A percentile compares a stretch with the other conserved stretches of the same genome.
Evolutionary conservation across 2,797 vertebrate species (phyloP).

Genomic region (Arrhamphus sclerolepis): DNA sequence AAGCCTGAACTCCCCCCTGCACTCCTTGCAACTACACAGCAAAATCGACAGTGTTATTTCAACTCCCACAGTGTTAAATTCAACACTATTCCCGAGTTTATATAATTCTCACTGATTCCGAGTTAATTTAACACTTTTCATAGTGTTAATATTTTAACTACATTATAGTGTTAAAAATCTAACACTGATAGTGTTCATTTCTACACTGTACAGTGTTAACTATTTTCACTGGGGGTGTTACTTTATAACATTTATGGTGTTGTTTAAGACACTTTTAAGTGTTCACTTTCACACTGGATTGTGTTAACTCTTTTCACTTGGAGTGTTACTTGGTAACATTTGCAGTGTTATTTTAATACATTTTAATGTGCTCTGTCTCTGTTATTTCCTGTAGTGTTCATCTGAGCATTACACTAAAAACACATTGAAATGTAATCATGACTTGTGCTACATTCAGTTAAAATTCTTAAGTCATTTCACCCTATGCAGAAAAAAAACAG

Average conservation of each 20-base stretch:
- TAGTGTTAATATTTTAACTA: neutral
- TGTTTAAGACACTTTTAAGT: neutral
- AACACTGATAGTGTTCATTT: neutral
- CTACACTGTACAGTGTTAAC: neutral
- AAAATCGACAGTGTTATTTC: neutral
- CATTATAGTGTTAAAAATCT: neutral
- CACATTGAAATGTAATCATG: too few species aligned
- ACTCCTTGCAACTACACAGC: too few species aligned
- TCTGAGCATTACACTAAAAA: conserved; percentile 15
- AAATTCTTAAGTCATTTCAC: too few species aligned
- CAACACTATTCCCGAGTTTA: neutral
- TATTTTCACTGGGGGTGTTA: neutral
- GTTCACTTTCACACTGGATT: neutral
- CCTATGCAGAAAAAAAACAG: too few species aligned
- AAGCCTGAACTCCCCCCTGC: too few species aligned
- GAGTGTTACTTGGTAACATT: neutral
- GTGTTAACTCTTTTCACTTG: neutral
- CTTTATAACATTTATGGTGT: neutral
- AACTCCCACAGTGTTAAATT: conserved; percentile 4
- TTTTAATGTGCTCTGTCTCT: neutral
- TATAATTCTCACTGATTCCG: neutral
- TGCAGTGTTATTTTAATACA: neutral
- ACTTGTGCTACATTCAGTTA: too few species aligned
- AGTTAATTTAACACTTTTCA: neutral
- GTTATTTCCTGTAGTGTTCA: neutral